Percentiles rank a stretch among this genome's conserved stretches.
Conservation (phyloP, 2,797 vertebrate genomes). For the Poecilia wingei region DNA sequence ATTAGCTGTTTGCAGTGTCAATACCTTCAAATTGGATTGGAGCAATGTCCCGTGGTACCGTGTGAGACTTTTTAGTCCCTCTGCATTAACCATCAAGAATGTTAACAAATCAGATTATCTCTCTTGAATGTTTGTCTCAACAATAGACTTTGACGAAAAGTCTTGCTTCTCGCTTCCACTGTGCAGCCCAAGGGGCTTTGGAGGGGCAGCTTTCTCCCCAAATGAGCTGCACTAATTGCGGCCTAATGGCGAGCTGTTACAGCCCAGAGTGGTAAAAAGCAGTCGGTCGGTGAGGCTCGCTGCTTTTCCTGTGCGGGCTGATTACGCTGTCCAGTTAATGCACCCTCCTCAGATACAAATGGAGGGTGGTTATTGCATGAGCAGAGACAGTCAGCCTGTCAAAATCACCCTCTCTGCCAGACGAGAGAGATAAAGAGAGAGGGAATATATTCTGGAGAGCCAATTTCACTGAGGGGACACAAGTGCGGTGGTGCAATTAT, state of each 20-base stretch:
- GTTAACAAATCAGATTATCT: constrained; percentile 48
- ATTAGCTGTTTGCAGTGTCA: constrained; percentile 35
- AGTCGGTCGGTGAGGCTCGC: constrained; percentile 48
- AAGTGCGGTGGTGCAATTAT: constrained; percentile 73
- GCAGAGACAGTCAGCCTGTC: constrained; percentile 73
- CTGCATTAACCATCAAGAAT: constrained; percentile 25
- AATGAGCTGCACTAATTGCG: constrained; percentile 70
- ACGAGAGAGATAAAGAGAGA: constrained; percentile 67
- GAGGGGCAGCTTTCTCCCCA: constrained; percentile 57
- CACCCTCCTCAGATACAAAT: constrained; percentile 76
- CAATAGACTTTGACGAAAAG: constrained; percentile 45
- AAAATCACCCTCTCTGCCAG: constrained; percentile 69
- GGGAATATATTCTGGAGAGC: constrained; percentile 73
- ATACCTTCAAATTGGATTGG: constrained; percentile 2
- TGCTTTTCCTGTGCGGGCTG: constrained; percentile 65
- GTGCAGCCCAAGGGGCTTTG: constrained; percentile 50
- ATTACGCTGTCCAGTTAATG: constrained; percentile 80
- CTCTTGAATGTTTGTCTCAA: constrained; percentile 36
- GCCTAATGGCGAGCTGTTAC: constrained; percentile 71
- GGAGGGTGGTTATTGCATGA: constrained; percentile 78
- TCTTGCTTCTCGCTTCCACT: constrained; percentile 37
- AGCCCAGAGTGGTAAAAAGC: constrained; percentile 71
- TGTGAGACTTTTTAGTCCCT: constrained; percentile 14
- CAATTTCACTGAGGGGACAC: constrained; percentile 72
- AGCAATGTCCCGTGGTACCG: constrained; percentile 14